Percentiles rank a stretch among this genome's conserved stretches.
phyloP scores from a whole-genome alignment of 1,140 invertebrate species.

The Drosophila ambigua region DNA sequence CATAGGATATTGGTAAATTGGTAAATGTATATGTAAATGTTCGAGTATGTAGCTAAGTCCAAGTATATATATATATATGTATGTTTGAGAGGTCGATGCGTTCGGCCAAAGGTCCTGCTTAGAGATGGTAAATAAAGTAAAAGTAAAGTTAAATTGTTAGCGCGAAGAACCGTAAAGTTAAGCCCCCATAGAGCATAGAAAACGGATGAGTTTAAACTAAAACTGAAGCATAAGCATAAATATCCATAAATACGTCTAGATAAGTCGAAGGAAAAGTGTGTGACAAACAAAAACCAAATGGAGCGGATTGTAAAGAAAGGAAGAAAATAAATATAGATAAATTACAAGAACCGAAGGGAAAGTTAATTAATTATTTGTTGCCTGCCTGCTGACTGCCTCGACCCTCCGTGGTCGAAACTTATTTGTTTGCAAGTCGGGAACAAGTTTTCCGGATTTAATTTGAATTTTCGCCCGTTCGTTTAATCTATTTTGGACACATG shows the following conservation, averaged over 20 bases:
- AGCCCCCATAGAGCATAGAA: constrained; percentile 29
- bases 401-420: constrained; percentile 15
- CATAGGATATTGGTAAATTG: constrained; percentile 10
- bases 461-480: constrained; percentile 20
- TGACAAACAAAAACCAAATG: constrained; percentile 53
- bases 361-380: constrained; percentile 43
- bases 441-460: constrained; percentile 33
- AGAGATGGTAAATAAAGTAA: constrained; percentile 35
- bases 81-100: constrained; percentile 33
- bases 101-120: constrained; percentile 63
- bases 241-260: constrained; percentile 51
- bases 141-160: constrained; percentile 28
- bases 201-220: constrained; percentile 67
- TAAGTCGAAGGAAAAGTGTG: constrained; percentile 45
- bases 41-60: neutral
- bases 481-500: constrained; percentile 45
- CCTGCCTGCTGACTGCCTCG: neutral
- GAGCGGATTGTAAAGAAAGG: constrained; percentile 40
- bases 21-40: constrained; percentile 23
- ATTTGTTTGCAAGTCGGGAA: constrained; percentile 28
- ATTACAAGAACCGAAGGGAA: constrained; percentile 39
- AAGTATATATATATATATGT: constrained; percentile 1
- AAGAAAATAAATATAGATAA: constrained; percentile 66
- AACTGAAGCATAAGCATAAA: constrained; percentile 51
- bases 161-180: constrained; percentile 34